Percentiles rank a stretch among this genome's conserved stretches.
Evolutionary conservation across 2,888 invertebrate genomes (phyloP).

Genomic region (Parascotia fuliginaria): DNA sequence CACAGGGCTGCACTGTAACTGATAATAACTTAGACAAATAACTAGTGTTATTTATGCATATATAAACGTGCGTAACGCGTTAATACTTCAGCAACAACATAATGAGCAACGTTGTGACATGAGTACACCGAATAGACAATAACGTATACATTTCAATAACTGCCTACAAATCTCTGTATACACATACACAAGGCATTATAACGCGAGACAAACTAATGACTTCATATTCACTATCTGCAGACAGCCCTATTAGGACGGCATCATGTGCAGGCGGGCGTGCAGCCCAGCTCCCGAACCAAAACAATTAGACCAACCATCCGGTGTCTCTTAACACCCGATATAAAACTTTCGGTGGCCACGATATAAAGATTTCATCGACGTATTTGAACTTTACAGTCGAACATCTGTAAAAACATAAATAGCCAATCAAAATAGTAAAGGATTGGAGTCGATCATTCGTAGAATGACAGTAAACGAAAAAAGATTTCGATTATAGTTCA

Average conservation of each 20-base stretch:
- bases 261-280: constrained; percentile 58
- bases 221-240: constrained; percentile 55
- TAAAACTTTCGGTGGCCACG: constrained; percentile 48
- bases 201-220: constrained; percentile 56
- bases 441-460: constrained; percentile 28
- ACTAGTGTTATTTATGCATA: not conserved
- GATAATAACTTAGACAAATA: not conserved
- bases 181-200: constrained; percentile 43
- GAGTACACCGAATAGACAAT: too few species aligned
- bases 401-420: constrained; percentile 26
- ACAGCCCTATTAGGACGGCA: constrained; percentile 68
- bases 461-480: constrained; percentile 33
- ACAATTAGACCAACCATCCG: constrained; percentile 70
- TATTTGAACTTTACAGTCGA: constrained; percentile 12
- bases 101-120: too few species aligned
- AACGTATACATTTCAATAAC: not conserved
- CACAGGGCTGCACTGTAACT: constrained; percentile 21
- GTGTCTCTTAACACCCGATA: constrained; percentile 57
- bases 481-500: constrained; percentile 53
- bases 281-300: constrained; percentile 53
- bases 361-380: constrained; percentile 26
- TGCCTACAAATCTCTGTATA: not conserved
- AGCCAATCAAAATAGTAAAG: constrained; percentile 38
- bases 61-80: not conserved
- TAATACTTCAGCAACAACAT: too few species aligned